A percentile compares a stretch with the other conserved stretches of the same genome.
phyloP scores from a whole-genome alignment of 2,888 invertebrate genomes.

The Melieria picta region DNA sequence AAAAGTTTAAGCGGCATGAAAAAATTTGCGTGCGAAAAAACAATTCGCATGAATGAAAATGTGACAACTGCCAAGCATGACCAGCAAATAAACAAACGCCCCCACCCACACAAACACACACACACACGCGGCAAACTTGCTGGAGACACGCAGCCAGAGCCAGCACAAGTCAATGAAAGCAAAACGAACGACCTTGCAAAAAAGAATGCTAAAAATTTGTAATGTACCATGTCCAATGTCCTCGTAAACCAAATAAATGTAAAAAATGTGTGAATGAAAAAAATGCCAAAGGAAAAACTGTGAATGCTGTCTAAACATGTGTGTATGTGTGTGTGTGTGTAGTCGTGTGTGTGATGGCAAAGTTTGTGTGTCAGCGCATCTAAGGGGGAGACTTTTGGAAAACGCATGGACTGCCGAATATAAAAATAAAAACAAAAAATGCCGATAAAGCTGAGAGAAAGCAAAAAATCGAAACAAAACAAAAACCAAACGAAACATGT shows the following conservation, averaged over 20 bases:
- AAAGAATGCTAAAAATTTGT: constrained; percentile 46
- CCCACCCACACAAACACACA: neutral
- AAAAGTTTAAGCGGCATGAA: no score
- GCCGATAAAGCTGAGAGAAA: neutral
- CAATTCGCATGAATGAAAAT: neutral
- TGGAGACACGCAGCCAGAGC: neutral
- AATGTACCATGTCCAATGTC: constrained; percentile 28
- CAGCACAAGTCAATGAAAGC: constrained; percentile 42
- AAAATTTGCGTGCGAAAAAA: no score
- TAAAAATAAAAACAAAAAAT: constrained; percentile 15
- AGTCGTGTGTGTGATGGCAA: neutral
- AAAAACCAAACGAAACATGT: neutral
- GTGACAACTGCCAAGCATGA: neutral
- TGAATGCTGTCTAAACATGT: constrained; percentile 7
- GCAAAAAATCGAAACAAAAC: neutral
- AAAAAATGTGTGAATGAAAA: constrained; percentile 1
- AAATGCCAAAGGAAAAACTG: constrained; percentile 9
- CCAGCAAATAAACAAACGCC: neutral
- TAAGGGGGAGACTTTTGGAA: neutral
- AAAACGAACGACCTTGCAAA: constrained; percentile 62
- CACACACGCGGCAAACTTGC: neutral
- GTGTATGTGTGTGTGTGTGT: neutral
- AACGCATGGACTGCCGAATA: neutral
- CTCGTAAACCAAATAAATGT: constrained; percentile 22
- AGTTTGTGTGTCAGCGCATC: neutral